Base-by-base conservation (phyloP, 1,140 invertebrate genomes). In the Holcopasites calliopsidis region DNA sequence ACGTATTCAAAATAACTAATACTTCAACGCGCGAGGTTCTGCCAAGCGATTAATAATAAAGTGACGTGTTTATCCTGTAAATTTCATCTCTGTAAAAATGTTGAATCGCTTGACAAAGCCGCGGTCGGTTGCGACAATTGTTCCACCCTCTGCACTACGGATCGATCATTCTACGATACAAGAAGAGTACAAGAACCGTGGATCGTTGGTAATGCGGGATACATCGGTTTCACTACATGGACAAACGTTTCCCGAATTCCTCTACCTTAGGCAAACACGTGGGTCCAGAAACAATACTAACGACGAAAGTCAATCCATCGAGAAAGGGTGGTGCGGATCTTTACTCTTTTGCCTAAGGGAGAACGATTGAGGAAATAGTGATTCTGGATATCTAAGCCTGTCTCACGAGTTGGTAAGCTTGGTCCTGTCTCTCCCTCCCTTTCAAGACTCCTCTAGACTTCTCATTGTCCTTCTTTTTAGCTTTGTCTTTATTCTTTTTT, bases 381-480 rank as follows among this genome's bases (percentile, higher is more conserved):
- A 74, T 38, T 70, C 68, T 26, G 65, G 47, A 42, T 74, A 28
- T 76, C 35, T 83, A 87, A 79, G 76, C 76, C 77, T 76, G 70
- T 87, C 78, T 86, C 76, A 80, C 81, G 78, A 73, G 77, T 90
- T 89, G 88, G 88, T 88, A 90, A 90, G 75, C 89, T 91, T 91
- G 90, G 89, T 91, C 88, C 88, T 89, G 87, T 91, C 87, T 91
- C 87, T 87, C 80, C 61, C 80, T 76, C 62, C 40, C 61, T 75
- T 44, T 72, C 47, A 60, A 3, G 73, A 23, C 61, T 66, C 68
- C 33, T 71, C 31, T 83, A 26, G 60, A 40, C 52, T 2, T 11
- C 18, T 83, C 52, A 58, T 42, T 44, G 13, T 40, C 66, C 47
- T 21, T 33, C 31, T 40, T 23, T 31, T 16, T 35, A 21, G 4